These are phyloP conservation scores for Dasypogon diadema DNA, from an alignment of 2,888 invertebrate species.

Conservation along the genomic window DNA sequence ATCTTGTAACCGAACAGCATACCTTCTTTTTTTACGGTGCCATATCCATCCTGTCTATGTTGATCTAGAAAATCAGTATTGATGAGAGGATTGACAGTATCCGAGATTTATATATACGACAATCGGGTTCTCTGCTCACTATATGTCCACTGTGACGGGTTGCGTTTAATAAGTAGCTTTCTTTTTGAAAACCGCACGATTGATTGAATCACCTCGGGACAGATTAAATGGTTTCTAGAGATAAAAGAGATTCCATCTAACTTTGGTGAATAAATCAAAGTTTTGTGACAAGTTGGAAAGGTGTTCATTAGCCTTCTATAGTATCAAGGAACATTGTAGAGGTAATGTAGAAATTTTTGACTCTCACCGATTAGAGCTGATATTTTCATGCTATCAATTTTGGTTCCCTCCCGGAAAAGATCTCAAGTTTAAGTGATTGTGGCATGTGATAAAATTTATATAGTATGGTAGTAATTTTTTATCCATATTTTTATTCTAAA, in stretches of 20 bases:
- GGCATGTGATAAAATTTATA: too few relatives aligned
- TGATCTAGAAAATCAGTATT: slow-evolving; percentile 37
- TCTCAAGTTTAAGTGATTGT: too few relatives aligned
- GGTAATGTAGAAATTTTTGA: too few relatives aligned
- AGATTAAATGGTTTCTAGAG: neutral
- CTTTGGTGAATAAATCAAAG: neutral
- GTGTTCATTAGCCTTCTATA: neutral
- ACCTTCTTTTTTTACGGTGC: neutral
- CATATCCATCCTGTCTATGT: neutral
- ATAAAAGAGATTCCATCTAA: neutral
- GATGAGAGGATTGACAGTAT: slow-evolving; percentile 38
- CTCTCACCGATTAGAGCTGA: too few relatives aligned
- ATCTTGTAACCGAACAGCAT: neutral
- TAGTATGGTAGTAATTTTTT: too few relatives aligned
- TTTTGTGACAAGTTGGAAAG: neutral
- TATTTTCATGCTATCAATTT: too few relatives aligned
- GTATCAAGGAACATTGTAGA: too few relatives aligned
- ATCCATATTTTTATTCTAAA: too few relatives aligned
- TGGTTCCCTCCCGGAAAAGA: too few relatives aligned
- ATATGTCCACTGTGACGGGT: slow-evolving; percentile 15
- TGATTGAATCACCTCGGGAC: slow-evolving; percentile 33
- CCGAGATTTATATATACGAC: slow-evolving; percentile 41
- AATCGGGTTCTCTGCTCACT: neutral
- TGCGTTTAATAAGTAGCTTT: slow-evolving; percentile 16
- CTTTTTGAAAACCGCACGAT: slow-evolving; percentile 35